phyloP scores from a whole-genome alignment of 2,113 vertebrate genomes.

The Salvelinus sp. region DNA sequence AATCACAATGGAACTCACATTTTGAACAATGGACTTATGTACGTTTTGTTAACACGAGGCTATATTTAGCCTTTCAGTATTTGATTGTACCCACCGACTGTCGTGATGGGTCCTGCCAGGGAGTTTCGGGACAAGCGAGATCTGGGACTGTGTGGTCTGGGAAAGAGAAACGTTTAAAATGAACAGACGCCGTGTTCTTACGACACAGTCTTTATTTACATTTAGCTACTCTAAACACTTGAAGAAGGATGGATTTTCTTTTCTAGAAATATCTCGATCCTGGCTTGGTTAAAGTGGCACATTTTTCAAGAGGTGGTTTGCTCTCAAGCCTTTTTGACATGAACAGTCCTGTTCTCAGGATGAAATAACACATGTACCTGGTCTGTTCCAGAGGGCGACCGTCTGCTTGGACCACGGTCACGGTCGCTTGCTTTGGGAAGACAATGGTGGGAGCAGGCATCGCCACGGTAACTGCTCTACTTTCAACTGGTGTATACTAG shows the following conservation, averaged over 20 bases:
- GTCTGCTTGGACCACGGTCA: slow-evolving; percentile 66
- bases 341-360: slow-evolving; percentile 2
- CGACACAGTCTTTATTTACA: slow-evolving; percentile 1
- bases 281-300: background rate
- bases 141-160: slow-evolving; percentile 74
- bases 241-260: background rate
- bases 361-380: slow-evolving; percentile 54
- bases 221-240: background rate
- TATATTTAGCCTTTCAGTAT: background rate
- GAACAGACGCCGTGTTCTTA: background rate
- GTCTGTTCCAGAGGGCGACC: slow-evolving; percentile 64
- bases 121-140: slow-evolving; percentile 74
- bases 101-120: slow-evolving; percentile 81
- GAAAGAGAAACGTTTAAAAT: slow-evolving; percentile 8
- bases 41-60: background rate
- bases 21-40: background rate
- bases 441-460: slow-evolving; percentile 81
- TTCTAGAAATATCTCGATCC: background rate
- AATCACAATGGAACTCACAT: background rate
- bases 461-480: slow-evolving; percentile 63
- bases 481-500: slow-evolving; percentile 71
- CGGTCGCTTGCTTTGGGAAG: slow-evolving; percentile 79
- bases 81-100: slow-evolving; percentile 81
- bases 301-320: background rate
- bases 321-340: background rate